Evolutionary conservation across 2,113 vertebrate genomes (phyloP), one percentile per base, ranked within the genome.

Genomic region (Rhinoderma darwinii): DNA sequence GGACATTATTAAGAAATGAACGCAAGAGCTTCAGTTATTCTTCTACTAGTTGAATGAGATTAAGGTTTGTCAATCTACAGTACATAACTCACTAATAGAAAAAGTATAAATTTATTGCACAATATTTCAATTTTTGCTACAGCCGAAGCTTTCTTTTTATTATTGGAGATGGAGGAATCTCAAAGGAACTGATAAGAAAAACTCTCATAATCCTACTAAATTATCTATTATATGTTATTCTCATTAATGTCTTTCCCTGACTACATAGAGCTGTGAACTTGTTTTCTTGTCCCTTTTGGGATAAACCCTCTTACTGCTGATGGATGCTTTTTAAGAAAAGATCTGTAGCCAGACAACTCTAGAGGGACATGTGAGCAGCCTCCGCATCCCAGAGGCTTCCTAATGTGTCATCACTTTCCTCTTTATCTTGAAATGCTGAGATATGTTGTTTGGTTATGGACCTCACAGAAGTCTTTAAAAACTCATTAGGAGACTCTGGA

Each of bases 381-480:
- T 59, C 61, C 37, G 20, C n/a, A 50, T 87, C 85, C 78, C 86
- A 75, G 79, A 81, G 68, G 86, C 51, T 82, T 75, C 37, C 39
- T 87, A 82, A 82, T 82, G 68, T 87, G 86, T 87, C 86, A 87
- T 82, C 68, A 75, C 66, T 75, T 87, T 87, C 70, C 79, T 82
- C 70, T 82, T 82, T 86, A 86, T 87, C 79, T 87, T 74, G 78
- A 87, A 87, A 75, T 47, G 86, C 86, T 87, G 86, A 87, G 86
- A 87, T 75, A 82, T 74, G 86, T 87, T 87, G 78, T 87, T 87
- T 87, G 63, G 86, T 72, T 87, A 87, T 82, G 78, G 70, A 87
- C 86, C 86, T 82, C 86, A 73, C 86, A 82, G 50, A 87, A 87
- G 86, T 87, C 78, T 87, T 87, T 87, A 87, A 87, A 86, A 75